Percentiles rank a stretch among this genome's conserved stretches.
Conservation (phyloP, 2,797 vertebrate genomes). For the Heteromormyrus szaboi region DNA sequence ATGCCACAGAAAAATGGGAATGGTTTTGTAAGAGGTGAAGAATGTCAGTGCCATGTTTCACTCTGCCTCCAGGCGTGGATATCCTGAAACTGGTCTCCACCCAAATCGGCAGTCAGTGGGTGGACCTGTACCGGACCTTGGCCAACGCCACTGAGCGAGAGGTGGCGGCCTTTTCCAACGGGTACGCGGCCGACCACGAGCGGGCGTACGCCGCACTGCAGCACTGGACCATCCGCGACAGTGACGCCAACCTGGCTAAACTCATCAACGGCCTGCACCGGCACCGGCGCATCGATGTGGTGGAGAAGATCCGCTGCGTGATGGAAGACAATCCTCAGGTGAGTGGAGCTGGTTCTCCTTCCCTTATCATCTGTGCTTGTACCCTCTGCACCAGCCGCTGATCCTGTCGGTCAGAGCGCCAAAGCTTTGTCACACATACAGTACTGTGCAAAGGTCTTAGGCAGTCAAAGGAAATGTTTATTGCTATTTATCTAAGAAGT, state of each 20-base stretch:
- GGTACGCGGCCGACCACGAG: slow-evolving; percentile 81
- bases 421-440: not conserved
- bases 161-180: slow-evolving; percentile 83
- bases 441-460: not conserved
- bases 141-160: slow-evolving; percentile 85
- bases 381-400: not conserved
- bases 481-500: not conserved
- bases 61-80: slow-evolving; percentile 75
- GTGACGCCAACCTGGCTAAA: slow-evolving; percentile 88
- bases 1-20: slow-evolving; percentile 22
- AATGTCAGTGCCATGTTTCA: not conserved
- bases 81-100: slow-evolving; percentile 89
- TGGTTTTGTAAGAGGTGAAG: slow-evolving; percentile 26
- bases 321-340: slow-evolving; percentile 95
- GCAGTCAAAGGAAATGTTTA: not conserved
- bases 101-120: slow-evolving; percentile 89
- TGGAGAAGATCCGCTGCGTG: slow-evolving; percentile 88
- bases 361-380: not conserved
- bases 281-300: slow-evolving; percentile 84
- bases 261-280: slow-evolving; percentile 88
- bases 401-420: not conserved
- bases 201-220: slow-evolving; percentile 86
- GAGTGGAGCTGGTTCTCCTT: slow-evolving; percentile 18
- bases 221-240: slow-evolving; percentile 91
- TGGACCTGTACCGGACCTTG: slow-evolving; percentile 87